These are phyloP conservation scores for Typhlomys cinereus DNA, from an alignment of 2,113 vertebrate genomes.

Conservation along the genomic window DNA sequence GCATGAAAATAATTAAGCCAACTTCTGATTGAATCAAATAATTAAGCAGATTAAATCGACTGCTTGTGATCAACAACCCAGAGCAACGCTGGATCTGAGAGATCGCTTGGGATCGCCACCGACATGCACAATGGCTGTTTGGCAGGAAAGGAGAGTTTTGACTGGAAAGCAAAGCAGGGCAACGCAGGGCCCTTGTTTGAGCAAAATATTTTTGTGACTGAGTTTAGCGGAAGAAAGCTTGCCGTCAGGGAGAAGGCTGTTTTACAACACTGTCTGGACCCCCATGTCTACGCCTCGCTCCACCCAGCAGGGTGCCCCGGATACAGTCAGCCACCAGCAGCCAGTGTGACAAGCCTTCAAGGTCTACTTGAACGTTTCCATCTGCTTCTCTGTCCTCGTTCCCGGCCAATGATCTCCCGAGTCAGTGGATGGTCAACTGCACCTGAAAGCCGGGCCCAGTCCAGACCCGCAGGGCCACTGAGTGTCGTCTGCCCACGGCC, in stretches of 20 bases:
- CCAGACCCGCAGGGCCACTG: not conserved
- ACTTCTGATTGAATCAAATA: slow-evolving; percentile 62
- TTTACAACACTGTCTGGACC: not conserved
- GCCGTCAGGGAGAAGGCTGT: rapidly evolving
- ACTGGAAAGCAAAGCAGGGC: not conserved
- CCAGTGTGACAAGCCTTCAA: not conserved
- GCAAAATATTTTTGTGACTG: not conserved
- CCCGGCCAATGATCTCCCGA: not conserved
- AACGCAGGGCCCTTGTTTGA: not conserved
- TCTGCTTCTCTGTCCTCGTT: not conserved
- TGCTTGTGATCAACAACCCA: slow-evolving; percentile 41
- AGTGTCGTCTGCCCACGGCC: not conserved
- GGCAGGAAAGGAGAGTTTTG: not conserved
- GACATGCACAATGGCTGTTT: not conserved
- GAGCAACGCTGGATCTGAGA: not conserved
- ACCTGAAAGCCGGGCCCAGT: too few species aligned
- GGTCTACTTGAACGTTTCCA: not conserved
- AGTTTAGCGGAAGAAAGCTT: not conserved
- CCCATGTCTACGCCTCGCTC: rapidly evolving
- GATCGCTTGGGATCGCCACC: slow-evolving; percentile 17
- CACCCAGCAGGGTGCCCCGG: not conserved
- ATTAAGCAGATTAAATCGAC: slow-evolving; percentile 36
- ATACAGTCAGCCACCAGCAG: not conserved
- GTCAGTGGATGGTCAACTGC: too few species aligned
- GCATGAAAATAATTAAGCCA: slow-evolving; percentile 74